These are phyloP conservation scores for Takifugu flavidus DNA, from an alignment of 2,113 vertebrate species.

Conservation along the genomic window DNA sequence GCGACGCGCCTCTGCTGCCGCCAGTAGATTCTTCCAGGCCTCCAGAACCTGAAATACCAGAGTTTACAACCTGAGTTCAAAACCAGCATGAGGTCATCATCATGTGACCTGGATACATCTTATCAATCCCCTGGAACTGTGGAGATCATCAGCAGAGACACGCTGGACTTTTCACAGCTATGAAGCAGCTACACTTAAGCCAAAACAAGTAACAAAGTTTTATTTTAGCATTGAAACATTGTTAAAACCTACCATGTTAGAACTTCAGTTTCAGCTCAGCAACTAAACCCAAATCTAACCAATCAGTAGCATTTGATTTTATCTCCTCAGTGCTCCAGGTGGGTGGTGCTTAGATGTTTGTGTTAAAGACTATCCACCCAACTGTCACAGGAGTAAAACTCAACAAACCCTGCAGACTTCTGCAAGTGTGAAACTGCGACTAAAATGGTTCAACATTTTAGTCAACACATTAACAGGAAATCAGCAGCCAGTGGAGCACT, in stretches of 20 bases:
- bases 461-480: constrained; percentile 25
- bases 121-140: not conserved
- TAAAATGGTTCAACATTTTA: constrained; percentile 68
- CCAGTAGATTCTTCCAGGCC: constrained; percentile 91
- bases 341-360: constrained; percentile 13
- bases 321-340: not conserved
- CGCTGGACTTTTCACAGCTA: constrained; percentile 1
- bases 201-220: constrained; percentile 2
- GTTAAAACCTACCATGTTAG: too few species aligned
- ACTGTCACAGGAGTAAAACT: not conserved
- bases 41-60: constrained; percentile 79
- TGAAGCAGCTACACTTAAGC: constrained; percentile 21
- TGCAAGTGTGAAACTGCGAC: constrained; percentile 22
- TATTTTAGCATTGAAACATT: not conserved
- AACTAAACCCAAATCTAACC: constrained; percentile 13
- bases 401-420: constrained; percentile 6
- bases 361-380: not conserved
- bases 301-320: constrained; percentile 15
- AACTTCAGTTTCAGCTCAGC: not conserved
- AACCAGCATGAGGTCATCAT: too few species aligned
- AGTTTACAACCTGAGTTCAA: not conserved
- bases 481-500: constrained; percentile 49
- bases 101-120: too few species aligned
- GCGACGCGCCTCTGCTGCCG: constrained; percentile 89
- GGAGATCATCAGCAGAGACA: constrained; percentile 5